Conservation (phyloP, 2,113 vertebrate genomes). For the Varanus salvator region DNA sequence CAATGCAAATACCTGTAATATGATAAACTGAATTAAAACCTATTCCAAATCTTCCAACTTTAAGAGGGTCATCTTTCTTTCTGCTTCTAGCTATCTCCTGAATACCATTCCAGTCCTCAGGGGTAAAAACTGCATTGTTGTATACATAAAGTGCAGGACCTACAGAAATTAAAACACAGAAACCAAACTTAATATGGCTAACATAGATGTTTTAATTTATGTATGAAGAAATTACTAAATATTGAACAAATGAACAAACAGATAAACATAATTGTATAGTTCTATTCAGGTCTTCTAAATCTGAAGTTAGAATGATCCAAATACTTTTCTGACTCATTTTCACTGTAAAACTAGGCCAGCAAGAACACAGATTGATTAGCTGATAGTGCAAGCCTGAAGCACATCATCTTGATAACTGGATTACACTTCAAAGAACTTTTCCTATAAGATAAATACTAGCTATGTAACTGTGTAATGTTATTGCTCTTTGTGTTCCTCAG, state of each 20-base stretch:
- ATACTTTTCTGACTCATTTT: background rate
- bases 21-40: conserved; percentile 99
- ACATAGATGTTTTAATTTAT: conserved; percentile 9
- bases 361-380: background rate
- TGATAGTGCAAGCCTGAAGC: background rate
- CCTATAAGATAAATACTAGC: background rate
- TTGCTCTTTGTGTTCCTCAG: background rate
- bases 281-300: background rate
- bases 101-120: conserved; percentile 97
- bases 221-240: background rate
- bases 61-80: conserved; percentile 96
- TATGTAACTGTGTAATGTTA: background rate
- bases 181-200: conserved; percentile 23
- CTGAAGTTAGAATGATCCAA: background rate
- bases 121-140: conserved; percentile 93
- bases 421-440: background rate
- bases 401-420: background rate
- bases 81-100: conserved; percentile 97
- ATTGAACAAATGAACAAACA: background rate
- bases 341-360: background rate
- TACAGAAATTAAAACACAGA: conserved; percentile 50
- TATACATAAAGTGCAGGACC: conserved; percentile 93
- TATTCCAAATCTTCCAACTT: conserved; percentile 98
- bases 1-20: conserved; percentile 87
- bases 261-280: background rate